Base-by-base conservation (phyloP, 2,888 invertebrate species). In the Athalia circularis region DNA sequence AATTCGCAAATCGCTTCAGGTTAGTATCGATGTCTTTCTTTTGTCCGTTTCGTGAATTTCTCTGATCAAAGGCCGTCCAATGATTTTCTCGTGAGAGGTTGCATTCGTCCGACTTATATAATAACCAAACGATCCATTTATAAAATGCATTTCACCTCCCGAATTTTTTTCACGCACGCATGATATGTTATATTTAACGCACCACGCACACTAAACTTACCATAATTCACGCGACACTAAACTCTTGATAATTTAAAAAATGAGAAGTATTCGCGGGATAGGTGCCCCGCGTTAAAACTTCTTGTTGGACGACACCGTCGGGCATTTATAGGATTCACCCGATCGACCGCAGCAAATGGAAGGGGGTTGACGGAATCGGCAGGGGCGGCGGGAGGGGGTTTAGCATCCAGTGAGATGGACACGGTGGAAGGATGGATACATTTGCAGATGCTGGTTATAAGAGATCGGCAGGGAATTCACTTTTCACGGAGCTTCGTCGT, bases 251-350 rank as follows among this genome's bases (percentile, higher is more conserved):
- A 75, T 64, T n/a, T 54, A 15, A 62, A 75, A 75, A 61, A 75
- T 50, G 54, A 48, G 15, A 64, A 61, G 75, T 64, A 75, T 61
- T 87, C 88, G 82, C 83, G 87, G 86, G 86, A 86, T 84, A 81
- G 82, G 82, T 82, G 85, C 85, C 86, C 87, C 86, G 85, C 80
- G 85, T 83, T 81, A 84, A 78, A 86, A 87, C 87, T 87, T 87
- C 85, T 86, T 82, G 84, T 80, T 82, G 81, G 82, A 82, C 78
- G 82, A 82, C 78, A 83, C 85, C 86, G 86, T 86, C 84, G 86
- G 86, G 88, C 89, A 90, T 90, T 90, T 90, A 90, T 90, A 90
- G 90, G 90, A 90, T 90, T 89, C 88, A 87, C 85, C 86, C 83
- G 85, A 87, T 88, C 83, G 81, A 77, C 79, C 29, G 29, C 77